Conservation (phyloP, 1,140 invertebrate species). For the Hermetia illucens region DNA sequence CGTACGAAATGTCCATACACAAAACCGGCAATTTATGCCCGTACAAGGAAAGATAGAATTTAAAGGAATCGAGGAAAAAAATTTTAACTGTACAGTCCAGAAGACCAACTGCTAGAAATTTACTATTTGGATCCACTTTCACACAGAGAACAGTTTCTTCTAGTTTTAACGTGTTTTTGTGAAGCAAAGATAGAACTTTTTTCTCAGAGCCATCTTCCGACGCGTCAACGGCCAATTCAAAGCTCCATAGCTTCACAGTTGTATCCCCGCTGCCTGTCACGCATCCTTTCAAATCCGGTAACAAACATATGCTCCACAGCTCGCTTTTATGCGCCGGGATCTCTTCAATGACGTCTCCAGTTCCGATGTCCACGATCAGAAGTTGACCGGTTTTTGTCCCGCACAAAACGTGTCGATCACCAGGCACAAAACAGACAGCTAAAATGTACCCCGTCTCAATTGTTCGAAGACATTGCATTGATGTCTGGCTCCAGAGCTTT, state of each 20-base stretch:
- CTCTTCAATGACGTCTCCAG: conserved; percentile 61
- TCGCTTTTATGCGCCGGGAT: conserved; percentile 66
- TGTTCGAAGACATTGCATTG: conserved; percentile 70
- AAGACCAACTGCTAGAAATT: conserved; percentile 78
- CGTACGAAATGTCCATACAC: conserved; percentile 87
- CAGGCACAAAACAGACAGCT: conserved; percentile 71
- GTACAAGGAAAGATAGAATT: conserved; percentile 93
- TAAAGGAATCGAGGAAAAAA: conserved; percentile 87
- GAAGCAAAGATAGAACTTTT: conserved; percentile 67
- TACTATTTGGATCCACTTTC: conserved; percentile 69
- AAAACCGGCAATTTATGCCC: conserved; percentile 92
- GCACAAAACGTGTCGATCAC: conserved; percentile 79
- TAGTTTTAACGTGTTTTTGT: conserved; percentile 68
- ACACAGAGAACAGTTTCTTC: conserved; percentile 77
- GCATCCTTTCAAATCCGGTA: conserved; percentile 65
- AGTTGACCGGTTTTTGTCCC: conserved; percentile 79
- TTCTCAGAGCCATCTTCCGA: conserved; percentile 7
- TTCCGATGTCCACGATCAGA: conserved; percentile 74
- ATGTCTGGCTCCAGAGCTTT: conserved; percentile 89
- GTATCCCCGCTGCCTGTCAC: conserved; percentile 78
- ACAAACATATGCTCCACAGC: conserved; percentile 62
- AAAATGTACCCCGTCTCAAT: conserved; percentile 51
- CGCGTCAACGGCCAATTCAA: conserved; percentile 53
- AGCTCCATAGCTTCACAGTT: conserved; percentile 88
- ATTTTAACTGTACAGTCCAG: conserved; percentile 92